Evolutionary conservation across 2,797 vertebrate species (phyloP).

Genomic region (Enoplosus armatus): DNA sequence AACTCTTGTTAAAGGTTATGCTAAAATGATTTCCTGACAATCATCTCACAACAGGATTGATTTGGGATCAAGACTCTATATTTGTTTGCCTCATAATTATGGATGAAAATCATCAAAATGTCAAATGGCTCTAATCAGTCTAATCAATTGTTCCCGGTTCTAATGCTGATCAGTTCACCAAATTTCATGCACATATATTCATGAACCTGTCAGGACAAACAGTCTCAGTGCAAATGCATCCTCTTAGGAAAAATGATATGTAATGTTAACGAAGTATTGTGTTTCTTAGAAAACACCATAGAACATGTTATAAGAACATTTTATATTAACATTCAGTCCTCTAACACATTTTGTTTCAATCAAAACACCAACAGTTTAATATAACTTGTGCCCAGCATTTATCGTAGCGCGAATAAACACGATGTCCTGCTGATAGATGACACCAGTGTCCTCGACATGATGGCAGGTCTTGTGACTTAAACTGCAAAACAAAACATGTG

Average conservation of each 20-base stretch:
- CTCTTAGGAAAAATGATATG: background rate
- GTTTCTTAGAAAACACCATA: background rate
- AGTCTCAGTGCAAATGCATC: background rate
- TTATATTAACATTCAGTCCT: slow-evolving; percentile 12
- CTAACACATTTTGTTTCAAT: background rate
- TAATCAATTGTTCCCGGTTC: background rate
- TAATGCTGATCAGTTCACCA: background rate
- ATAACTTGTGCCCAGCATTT: background rate
- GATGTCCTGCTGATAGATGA: background rate
- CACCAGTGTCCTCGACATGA: slow-evolving; percentile 7
- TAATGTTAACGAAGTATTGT: background rate
- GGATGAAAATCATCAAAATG: slow-evolving; percentile 13
- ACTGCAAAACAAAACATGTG: background rate
- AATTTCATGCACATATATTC: background rate
- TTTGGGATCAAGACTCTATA: background rate
- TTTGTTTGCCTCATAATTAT: background rate
- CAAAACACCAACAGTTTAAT: background rate
- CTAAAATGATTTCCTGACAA: background rate
- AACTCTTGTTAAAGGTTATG: background rate
- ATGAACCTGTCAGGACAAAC: background rate
- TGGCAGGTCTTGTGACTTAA: background rate
- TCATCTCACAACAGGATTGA: background rate
- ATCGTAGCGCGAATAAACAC: slow-evolving; percentile 14
- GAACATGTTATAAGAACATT: background rate
- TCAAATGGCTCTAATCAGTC: background rate